Evolutionary conservation across 2,888 invertebrate genomes (phyloP).

Genomic region (Chorisops tibialis): DNA sequence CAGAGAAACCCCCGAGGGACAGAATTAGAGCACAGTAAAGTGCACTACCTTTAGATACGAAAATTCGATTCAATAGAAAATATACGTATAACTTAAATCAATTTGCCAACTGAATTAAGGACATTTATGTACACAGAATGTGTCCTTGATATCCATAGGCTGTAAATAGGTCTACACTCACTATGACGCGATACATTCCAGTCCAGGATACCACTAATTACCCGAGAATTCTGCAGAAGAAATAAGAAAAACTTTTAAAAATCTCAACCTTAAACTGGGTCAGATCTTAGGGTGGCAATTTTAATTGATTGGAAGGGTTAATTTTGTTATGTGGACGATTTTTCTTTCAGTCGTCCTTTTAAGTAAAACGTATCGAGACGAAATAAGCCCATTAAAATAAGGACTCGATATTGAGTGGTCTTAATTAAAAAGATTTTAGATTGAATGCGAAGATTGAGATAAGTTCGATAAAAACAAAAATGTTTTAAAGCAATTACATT

Average conservation of each 20-base stretch:
- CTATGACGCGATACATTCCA: slow-evolving; percentile 8
- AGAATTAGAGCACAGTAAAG: no score
- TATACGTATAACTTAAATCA: slow-evolving; percentile 17
- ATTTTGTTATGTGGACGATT: slow-evolving; percentile 19
- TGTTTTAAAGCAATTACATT: no score
- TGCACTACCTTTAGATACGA: no score
- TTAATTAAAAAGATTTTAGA: no score
- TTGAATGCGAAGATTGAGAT: no score
- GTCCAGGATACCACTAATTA: slow-evolving; percentile 20
- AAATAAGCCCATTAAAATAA: no score
- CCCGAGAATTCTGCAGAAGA: slow-evolving; percentile 8
- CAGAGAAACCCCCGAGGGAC: neutral
- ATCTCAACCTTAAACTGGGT: slow-evolving; percentile 20
- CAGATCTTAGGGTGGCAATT: slow-evolving; percentile 9
- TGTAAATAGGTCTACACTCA: slow-evolving; percentile 18
- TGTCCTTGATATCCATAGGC: slow-evolving; percentile 22
- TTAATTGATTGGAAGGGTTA: slow-evolving; percentile 25
- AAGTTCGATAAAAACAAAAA: no score
- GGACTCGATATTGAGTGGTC: no score
- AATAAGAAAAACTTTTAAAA: neutral
- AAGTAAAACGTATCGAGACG: no score
- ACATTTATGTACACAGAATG: neutral
- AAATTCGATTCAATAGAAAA: no score
- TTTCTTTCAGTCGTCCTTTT: neutral
- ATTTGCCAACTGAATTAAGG: slow-evolving; percentile 25